Conservation (phyloP, 2,113 vertebrate species). For the Calidris pygmaea region DNA sequence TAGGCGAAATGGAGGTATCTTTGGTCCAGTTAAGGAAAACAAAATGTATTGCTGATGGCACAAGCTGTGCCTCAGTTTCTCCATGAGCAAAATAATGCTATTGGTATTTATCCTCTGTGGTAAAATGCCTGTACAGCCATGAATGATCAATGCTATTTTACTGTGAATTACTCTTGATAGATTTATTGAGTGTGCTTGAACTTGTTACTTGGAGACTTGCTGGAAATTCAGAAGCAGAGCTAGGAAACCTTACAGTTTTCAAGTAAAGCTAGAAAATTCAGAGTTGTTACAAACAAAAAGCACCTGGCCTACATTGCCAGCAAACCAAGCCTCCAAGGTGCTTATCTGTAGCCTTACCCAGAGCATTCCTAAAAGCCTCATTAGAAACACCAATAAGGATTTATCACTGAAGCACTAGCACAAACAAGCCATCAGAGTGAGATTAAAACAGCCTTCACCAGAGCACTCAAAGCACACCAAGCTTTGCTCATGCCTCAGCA, state of each 20-base stretch:
- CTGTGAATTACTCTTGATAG: background rate
- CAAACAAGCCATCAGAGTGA: background rate
- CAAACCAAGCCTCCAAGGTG: background rate
- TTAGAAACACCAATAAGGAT: slow-evolving; percentile 15
- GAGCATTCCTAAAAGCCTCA: background rate
- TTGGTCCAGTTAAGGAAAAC: background rate
- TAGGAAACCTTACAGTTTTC: background rate
- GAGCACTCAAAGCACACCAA: background rate
- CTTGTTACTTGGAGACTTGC: background rate
- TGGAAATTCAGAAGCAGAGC: background rate
- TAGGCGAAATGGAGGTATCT: background rate
- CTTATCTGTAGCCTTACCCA: background rate
- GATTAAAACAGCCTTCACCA: background rate
- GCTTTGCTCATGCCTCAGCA: background rate
- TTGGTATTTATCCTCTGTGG: background rate
- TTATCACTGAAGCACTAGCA: background rate
- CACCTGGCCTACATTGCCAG: background rate
- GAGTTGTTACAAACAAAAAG: background rate
- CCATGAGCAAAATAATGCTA: background rate
- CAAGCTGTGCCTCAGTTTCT: background rate
- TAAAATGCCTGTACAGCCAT: background rate
- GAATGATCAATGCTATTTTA: background rate
- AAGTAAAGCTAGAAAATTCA: background rate
- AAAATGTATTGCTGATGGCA: background rate
- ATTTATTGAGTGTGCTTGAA: background rate